Evolutionary conservation across 2,797 vertebrate species (phyloP), one percentile per base, ranked within the genome.

Genomic region (Hirundo rustica): DNA sequence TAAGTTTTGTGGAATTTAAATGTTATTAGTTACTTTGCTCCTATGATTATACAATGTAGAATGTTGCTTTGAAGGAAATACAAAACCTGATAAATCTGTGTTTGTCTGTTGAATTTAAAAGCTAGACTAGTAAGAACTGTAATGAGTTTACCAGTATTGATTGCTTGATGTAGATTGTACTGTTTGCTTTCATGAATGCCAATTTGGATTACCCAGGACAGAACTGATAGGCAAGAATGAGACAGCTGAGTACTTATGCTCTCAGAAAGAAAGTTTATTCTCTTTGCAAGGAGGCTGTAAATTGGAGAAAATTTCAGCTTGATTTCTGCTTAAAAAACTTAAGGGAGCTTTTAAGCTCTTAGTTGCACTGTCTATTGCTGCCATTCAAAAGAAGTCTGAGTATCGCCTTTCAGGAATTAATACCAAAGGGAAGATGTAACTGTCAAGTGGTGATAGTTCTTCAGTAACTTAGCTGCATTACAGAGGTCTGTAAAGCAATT

Each of bases 311-410:
- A 51, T 85, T 94, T 95, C 87, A 62, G 48, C 66, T 61, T 89
- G 54, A 92, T 97, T 97, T 96, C 94, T 96, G 67, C 73, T 84
- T 95, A 85, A 76, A 83, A 81, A 58, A 32, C 7, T 34, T 23
- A 16, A 72, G 15, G 72, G 66, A 82, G 60, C 57, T 67, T 96
- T 97, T 58, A 94, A 95, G 36, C 74, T 88, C 54, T 88, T 97
- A 70, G 89, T 96, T 95, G 67, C 22, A 47, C 95, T 97, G 94
- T 93, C 74, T 66, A 76, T 70, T 73, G n/a, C 47, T 68, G 77
- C 75, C 13, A 10, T 89, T 92, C 38, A 42, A 38, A 82, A 85
- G 51, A 89, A 95, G 15, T 47, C 40, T 29, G 47, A 85, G 18
- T 65, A 50, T 74, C 45, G n/a, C 20, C 26, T 58, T 70, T 32